Percentiles rank a stretch among this genome's conserved stretches.
phyloP scores from a whole-genome alignment of 2,888 invertebrate genomes.

The Drosophila colorata region DNA sequence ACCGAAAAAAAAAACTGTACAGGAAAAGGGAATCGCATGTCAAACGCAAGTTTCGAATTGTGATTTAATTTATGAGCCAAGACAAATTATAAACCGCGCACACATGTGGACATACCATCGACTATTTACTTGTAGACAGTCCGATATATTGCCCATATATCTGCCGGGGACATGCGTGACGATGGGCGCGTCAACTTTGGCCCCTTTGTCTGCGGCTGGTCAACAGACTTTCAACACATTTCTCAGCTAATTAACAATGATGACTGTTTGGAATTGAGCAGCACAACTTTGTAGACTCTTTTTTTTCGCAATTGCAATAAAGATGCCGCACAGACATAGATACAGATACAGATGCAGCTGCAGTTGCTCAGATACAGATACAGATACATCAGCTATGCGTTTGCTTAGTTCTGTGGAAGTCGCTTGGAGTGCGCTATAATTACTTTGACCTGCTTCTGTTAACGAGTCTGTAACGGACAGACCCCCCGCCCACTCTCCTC shows the following conservation, averaged over 20 bases:
- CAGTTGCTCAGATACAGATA: slow-evolving; percentile 16
- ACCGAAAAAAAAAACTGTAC: slow-evolving; percentile 17
- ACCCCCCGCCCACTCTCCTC: not conserved
- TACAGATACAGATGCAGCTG: slow-evolving; percentile 11
- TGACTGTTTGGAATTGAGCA: slow-evolving; percentile 43
- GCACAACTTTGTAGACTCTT: slow-evolving; percentile 20
- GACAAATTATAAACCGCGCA: slow-evolving; percentile 60
- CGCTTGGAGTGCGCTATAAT: slow-evolving; percentile 60
- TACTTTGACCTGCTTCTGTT: slow-evolving; percentile 79
- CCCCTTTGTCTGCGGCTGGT: slow-evolving; percentile 31
- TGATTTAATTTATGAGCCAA: slow-evolving; percentile 77
- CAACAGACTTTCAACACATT: slow-evolving; percentile 46
- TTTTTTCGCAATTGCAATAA: slow-evolving; percentile 41
- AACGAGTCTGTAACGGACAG: slow-evolving; percentile 35
- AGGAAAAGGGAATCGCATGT: slow-evolving; percentile 68
- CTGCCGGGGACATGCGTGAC: slow-evolving; percentile 57
- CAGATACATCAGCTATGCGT: slow-evolving; percentile 27
- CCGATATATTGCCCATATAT: slow-evolving; percentile 18
- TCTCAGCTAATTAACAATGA: slow-evolving; percentile 69
- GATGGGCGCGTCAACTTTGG: slow-evolving; percentile 53
- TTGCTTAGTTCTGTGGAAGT: slow-evolving; percentile 21
- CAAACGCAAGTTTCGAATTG: slow-evolving; percentile 72
- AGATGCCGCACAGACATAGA: slow-evolving; percentile 21
- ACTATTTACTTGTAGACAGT: not conserved
- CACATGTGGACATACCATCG: slow-evolving; percentile 13